These are phyloP conservation scores for Microctonus aethiopoides DNA, from an alignment of 2,888 invertebrate species.

Conservation along the genomic window DNA sequence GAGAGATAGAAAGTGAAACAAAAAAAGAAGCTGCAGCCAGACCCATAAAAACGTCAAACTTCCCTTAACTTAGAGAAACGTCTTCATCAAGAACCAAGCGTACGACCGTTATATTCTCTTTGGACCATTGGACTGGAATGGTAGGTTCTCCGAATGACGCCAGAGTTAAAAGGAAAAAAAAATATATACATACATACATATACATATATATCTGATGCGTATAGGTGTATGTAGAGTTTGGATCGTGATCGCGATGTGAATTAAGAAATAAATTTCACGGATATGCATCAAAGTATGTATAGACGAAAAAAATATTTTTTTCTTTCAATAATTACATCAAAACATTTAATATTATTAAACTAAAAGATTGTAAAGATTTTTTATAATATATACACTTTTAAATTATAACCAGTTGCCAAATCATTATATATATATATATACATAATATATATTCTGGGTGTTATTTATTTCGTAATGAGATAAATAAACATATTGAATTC, in stretches of 20 bases:
- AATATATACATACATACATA: neutral
- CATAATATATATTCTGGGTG: no score
- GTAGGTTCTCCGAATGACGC: conserved; percentile 20
- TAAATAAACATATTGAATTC: no score
- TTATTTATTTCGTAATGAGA: no score
- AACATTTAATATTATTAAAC: neutral
- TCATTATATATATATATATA: no score
- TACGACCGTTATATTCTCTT: conserved; percentile 37
- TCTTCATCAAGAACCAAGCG: conserved; percentile 60
- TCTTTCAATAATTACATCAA: neutral
- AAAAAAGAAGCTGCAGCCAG: conserved; percentile 55
- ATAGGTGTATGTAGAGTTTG: no score
- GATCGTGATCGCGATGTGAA: conserved; percentile 2
- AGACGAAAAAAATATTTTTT: neutral
- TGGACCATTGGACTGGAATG: conserved; percentile 27
- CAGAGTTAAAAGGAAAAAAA: neutral
- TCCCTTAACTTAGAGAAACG: conserved; percentile 67
- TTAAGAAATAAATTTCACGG: conserved; percentile 1
- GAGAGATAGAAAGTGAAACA: conserved; percentile 55
- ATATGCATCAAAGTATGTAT: neutral
- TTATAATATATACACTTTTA: no score
- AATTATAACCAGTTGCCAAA: no score
- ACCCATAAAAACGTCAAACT: conserved; percentile 67
- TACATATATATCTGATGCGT: no score
- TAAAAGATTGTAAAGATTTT: neutral